Evolutionary conservation across 2,113 vertebrate genomes (phyloP), one percentile per base, ranked within the genome.

Genomic region (Cranoglanis bouderius): DNA sequence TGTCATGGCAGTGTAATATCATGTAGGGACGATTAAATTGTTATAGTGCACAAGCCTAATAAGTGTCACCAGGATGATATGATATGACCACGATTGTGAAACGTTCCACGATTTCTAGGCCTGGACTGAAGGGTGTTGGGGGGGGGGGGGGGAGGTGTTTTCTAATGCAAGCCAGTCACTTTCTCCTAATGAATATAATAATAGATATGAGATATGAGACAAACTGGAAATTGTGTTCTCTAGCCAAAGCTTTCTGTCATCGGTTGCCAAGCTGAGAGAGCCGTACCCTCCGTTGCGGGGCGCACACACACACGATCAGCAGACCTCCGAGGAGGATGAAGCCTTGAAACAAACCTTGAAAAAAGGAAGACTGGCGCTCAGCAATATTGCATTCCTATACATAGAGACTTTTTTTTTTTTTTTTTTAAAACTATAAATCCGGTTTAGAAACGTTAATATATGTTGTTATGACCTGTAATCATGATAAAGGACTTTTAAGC

Each of bases 341-440:
- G 57, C 40, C 6, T 49, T 49, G 46, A 49, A 49, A 53, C 10
- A 43, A 21, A 75, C 49, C 32, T 19, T 26, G 32, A 24, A 72
- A 49, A 72, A 21, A 38, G 6, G 51, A 78, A 43, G 19, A 77
- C 4, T 8, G 14, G 21, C 26, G 32, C 9, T 78, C 13, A 21
- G 53, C 72, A 63, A 61, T 55, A 63, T 29, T 51, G 55, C 57
- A 87, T 87, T 87, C 85, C 40, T 65, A 2, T 78, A 81, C 57
- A 38, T 24, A 51, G 12, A 19, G 55, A 49, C 35, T 55, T 81
- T n/a, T 35, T 81, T 67, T 46, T 35, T 67, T 67, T 46, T 26
- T 86, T 59, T 18, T 67, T 82, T 57, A 43, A 43, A 82, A 21
- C 10, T 53, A 51, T 35, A 19, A 6, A 26, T 38, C 9, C 14